phyloP scores from a whole-genome alignment of 1,140 invertebrate species.

The Archivesica marissinica region DNA sequence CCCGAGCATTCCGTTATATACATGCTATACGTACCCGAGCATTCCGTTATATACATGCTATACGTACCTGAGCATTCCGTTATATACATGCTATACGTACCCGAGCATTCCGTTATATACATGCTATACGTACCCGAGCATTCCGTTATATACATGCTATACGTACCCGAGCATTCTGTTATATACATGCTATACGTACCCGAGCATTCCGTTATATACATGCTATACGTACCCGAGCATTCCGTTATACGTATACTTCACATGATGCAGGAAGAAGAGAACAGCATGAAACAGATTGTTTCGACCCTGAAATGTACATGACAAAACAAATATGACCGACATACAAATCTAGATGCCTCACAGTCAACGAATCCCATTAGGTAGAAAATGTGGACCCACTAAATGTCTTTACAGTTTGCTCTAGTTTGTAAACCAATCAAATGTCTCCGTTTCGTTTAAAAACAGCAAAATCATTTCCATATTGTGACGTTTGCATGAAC shows the following conservation, averaged over 20 bases:
- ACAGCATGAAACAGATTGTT: slow-evolving; percentile 93
- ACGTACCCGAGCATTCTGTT: slow-evolving; percentile 92
- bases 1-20: not conserved
- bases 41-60: not conserved
- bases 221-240: slow-evolving; percentile 90
- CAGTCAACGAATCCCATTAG: not conserved
- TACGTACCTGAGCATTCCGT: not conserved
- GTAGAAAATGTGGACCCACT: not conserved
- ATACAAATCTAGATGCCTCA: not conserved
- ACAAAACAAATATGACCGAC: not conserved
- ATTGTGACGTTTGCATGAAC: too few species aligned
- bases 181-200: slow-evolving; percentile 84
- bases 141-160: too few species aligned
- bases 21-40: not conserved
- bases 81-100: not conserved
- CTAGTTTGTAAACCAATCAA: too few species aligned
- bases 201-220: slow-evolving; percentile 91
- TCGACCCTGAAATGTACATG: slow-evolving; percentile 87
- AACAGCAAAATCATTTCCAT: too few species aligned
- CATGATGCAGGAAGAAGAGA: slow-evolving; percentile 90
- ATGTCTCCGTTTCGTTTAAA: too few species aligned
- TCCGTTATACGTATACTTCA: slow-evolving; percentile 90
- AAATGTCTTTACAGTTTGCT: not conserved
- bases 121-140: slow-evolving; percentile 83
- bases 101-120: not conserved